Base-by-base conservation (phyloP, 2,797 vertebrate genomes). In the Labeo calbasu region DNA sequence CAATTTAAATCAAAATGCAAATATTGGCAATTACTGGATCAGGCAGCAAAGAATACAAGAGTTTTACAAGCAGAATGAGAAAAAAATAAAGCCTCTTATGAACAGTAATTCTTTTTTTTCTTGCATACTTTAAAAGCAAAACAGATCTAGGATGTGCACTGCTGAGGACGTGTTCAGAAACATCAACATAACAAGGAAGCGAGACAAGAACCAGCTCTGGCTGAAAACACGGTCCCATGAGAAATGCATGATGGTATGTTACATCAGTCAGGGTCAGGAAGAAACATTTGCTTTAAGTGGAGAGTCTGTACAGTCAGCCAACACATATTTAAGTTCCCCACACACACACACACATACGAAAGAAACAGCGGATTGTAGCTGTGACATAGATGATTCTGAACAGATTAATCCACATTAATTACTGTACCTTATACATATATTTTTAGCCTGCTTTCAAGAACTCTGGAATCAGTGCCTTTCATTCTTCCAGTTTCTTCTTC, bases 231-330 rank as follows among this genome's bases (percentile, higher is more conserved):
- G 0, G 55, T 63, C 40, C 76, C 76, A 46, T 12, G 57, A 63
- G 76, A 78, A 78, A 63, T 48, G 23, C n/a, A 7, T 28, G 23
- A 75, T 48, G n/a, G n/a, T 48, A 78, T 48, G 76, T 48, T 28
- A 48, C 40, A 63, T 32, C 21, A 59, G 76, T 28, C 36, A 23
- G 76, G 76, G 57, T 77, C 76, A 48, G 43, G 5, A 43, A 12
- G 32, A 61, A 23, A 77, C 57, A 48, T 61, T 63, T 9, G 15
- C 15, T 48, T 63, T 77, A 63, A 77, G 40, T 48, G 57, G 1
- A 11, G 23, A 63, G 76, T 25, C 14, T 28, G 10, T 77, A 13
- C n/a, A 43, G 73, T 43, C 73, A 17, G 53, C 53, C 53, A 77
- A 77, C 21, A 40, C 32, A 43, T 36, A 43, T 7, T 57, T 57